Percentiles rank a stretch among this genome's conserved stretches.
phyloP scores from a whole-genome alignment of 2,888 invertebrate genomes.

The Drosophila pseudotakahashii region DNA sequence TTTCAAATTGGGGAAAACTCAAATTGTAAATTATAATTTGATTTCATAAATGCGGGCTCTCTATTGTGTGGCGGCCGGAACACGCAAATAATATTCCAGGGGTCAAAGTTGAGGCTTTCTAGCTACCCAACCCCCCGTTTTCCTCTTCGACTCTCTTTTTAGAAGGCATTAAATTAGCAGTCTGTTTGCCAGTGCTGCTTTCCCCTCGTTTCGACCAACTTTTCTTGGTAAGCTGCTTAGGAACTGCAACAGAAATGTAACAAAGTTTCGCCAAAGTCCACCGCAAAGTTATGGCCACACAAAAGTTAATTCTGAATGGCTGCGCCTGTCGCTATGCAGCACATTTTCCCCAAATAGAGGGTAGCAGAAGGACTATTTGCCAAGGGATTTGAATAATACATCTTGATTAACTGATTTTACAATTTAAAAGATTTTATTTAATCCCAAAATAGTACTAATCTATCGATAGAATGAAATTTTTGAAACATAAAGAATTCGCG shows the following conservation, averaged over 20 bases:
- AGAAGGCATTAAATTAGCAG: conserved; percentile 48
- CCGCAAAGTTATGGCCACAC: conserved; percentile 53
- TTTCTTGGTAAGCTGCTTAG: conserved; percentile 48
- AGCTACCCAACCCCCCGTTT: too few species aligned
- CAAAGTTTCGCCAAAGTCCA: conserved; percentile 50
- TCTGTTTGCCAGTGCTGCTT: conserved; percentile 39
- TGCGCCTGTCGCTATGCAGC: conserved; percentile 42
- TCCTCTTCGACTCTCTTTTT: background rate
- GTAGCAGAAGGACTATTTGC: conserved; percentile 19
- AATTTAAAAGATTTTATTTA: too few species aligned
- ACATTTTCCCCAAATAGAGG: conserved; percentile 19
- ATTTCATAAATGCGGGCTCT: conserved; percentile 38
- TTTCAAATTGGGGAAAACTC: conserved; percentile 47
- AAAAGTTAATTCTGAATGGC: conserved; percentile 53
- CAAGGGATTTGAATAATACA: background rate
- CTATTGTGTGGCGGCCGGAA: conserved; percentile 40
- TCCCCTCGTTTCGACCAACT: conserved; percentile 16
- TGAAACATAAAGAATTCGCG: too few species aligned
- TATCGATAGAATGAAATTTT: too few species aligned
- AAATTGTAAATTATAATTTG: conserved; percentile 47
- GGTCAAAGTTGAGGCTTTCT: conserved; percentile 38
- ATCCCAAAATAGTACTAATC: too few species aligned
- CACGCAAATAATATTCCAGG: conserved; percentile 44
- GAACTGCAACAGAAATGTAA: conserved; percentile 47
- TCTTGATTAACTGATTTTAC: too few species aligned